Conservation (phyloP, 1,140 invertebrate genomes). For the Harlomillsia oculata region DNA sequence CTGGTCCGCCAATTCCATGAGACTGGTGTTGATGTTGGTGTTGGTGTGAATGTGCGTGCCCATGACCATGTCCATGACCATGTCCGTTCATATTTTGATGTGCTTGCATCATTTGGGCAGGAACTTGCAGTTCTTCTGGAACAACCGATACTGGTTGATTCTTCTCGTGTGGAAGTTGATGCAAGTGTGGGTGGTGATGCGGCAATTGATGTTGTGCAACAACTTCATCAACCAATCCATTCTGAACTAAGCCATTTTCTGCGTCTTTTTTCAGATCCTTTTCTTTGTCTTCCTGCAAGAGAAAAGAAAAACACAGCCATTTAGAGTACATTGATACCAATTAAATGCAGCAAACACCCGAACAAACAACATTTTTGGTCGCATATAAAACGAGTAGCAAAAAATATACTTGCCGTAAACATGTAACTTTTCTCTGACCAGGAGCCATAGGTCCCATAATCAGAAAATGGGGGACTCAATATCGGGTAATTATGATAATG, state of each 20-base stretch:
- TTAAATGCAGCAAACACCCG: constrained; percentile 1
- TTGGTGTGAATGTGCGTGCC: constrained; percentile 21
- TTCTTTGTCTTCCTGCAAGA: constrained; percentile 40
- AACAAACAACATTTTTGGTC: no score
- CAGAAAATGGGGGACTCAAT: no score
- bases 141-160: constrained; percentile 16
- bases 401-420: no score
- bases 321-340: no score
- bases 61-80: no score
- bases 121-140: constrained; percentile 25
- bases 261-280: constrained; percentile 52
- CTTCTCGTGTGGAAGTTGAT: constrained; percentile 25
- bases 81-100: constrained; percentile 16
- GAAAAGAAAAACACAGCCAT: neutral
- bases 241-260: constrained; percentile 57
- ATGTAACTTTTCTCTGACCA: no score
- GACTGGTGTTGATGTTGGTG: constrained; percentile 25
- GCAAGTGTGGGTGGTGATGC: constrained; percentile 26
- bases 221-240: constrained; percentile 75
- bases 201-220: constrained; percentile 13
- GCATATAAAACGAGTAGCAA: no score
- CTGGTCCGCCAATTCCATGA: constrained; percentile 14
- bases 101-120: constrained; percentile 28
- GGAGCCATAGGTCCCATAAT: no score
- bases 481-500: no score